Conservation (phyloP, 2,888 invertebrate genomes). For the Dione vanillae region DNA sequence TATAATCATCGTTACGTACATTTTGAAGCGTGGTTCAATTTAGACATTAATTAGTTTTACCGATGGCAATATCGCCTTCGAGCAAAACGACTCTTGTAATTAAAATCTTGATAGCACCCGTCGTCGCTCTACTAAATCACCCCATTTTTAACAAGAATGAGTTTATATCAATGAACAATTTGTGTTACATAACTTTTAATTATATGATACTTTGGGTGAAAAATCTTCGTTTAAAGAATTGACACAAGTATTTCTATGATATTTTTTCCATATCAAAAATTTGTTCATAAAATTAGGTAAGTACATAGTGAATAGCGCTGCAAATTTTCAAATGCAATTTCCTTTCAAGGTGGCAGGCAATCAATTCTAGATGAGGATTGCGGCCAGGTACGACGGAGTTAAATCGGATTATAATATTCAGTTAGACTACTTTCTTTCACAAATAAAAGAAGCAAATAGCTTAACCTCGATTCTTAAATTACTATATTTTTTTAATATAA, state of each 20-base stretch:
- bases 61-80: slow-evolving; percentile 29
- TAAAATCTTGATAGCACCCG: slow-evolving; percentile 34
- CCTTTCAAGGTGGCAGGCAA: slow-evolving; percentile 37
- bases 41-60: slow-evolving; percentile 35
- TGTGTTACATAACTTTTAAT: neutral
- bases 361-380: slow-evolving; percentile 40
- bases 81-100: slow-evolving; percentile 35
- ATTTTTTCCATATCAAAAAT: slow-evolving; percentile 18
- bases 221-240: neutral
- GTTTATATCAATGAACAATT: slow-evolving; percentile 4
- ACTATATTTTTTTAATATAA: too few species aligned
- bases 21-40: slow-evolving; percentile 22
- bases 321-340: slow-evolving; percentile 42
- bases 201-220: neutral
- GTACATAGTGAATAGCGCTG: slow-evolving; percentile 35
- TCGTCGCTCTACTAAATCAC: slow-evolving; percentile 30
- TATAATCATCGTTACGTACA: slow-evolving; percentile 26
- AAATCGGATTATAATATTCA: slow-evolving; percentile 39
- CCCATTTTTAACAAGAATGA: slow-evolving; percentile 1
- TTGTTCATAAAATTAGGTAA: slow-evolving; percentile 25
- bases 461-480: slow-evolving; percentile 13
- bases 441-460: slow-evolving; percentile 29
- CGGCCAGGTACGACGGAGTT: slow-evolving; percentile 40
- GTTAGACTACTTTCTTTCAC: slow-evolving; percentile 29
- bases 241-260: too few species aligned